Conservation (phyloP, 2,888 invertebrate species). For the Lasioglossum oenotherae region DNA sequence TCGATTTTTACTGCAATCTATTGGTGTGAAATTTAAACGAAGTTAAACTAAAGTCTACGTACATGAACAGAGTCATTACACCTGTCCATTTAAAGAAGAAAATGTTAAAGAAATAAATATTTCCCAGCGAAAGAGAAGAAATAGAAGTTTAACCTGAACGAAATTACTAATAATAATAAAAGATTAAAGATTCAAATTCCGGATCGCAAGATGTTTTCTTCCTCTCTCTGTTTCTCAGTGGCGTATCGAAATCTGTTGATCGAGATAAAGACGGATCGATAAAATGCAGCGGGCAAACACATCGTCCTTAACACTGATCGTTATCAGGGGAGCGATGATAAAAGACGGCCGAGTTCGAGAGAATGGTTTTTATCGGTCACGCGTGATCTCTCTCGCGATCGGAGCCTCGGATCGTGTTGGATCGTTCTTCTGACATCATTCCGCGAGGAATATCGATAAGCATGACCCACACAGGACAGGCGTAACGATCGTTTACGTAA, state of each 20-base stretch:
- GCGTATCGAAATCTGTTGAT: not conserved
- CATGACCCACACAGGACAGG: not conserved
- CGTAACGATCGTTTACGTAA: slow-evolving; percentile 35
- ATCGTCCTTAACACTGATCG: slow-evolving; percentile 46
- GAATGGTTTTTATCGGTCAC: slow-evolving; percentile 32
- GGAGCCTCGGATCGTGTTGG: slow-evolving; percentile 3
- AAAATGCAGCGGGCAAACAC: slow-evolving; percentile 21
- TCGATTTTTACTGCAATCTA: too few species aligned
- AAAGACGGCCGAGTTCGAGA: slow-evolving; percentile 12
- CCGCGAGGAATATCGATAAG: not conserved
- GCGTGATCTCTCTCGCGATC: slow-evolving; percentile 15
- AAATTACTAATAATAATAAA: too few species aligned
- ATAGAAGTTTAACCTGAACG: too few species aligned
- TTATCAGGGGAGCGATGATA: slow-evolving; percentile 30
- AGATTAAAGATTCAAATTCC: not conserved
- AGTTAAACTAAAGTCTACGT: too few species aligned
- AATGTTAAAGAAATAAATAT: too few species aligned
- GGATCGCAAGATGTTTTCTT: not conserved
- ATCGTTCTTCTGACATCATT: slow-evolving; percentile 2
- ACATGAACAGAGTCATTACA: too few species aligned
- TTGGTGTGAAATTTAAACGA: too few species aligned
- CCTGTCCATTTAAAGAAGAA: too few species aligned
- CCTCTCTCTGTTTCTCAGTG: not conserved
- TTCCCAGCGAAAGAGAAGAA: too few species aligned
- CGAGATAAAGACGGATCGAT: not conserved